Percentiles rank a stretch among this genome's conserved stretches.
phyloP scores from a whole-genome alignment of 2,797 vertebrate genomes.

The Agapornis canus region DNA sequence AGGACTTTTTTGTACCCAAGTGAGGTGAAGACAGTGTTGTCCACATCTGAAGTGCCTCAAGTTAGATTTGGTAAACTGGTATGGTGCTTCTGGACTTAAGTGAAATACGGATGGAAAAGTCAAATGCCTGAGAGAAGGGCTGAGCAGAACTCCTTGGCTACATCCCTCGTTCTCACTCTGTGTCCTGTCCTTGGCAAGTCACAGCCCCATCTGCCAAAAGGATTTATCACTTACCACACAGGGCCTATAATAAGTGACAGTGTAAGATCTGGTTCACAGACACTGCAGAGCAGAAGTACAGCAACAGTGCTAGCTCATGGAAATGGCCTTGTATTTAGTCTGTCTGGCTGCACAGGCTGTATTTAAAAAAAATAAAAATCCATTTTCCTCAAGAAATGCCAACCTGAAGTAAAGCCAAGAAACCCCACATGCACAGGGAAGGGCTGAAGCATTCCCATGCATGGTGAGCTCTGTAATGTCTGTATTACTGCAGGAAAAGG shows the following conservation, averaged over 20 bases:
- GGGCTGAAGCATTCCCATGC: neutral
- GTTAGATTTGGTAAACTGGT: neutral
- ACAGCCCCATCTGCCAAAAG: neutral
- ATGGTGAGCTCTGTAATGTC: neutral
- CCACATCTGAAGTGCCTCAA: neutral
- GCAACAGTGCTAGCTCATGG: neutral
- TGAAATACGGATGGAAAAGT: neutral
- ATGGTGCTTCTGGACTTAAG: neutral
- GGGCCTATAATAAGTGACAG: neutral
- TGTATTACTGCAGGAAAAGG: slow-evolving; percentile 81
- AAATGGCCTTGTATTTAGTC: slow-evolving; percentile 14
- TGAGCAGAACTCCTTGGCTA: slow-evolving; percentile 26
- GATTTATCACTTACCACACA: slow-evolving; percentile 16
- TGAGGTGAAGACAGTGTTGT: neutral
- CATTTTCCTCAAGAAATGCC: slow-evolving; percentile 1
- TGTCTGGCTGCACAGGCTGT: slow-evolving; percentile 30
- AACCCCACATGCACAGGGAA: neutral
- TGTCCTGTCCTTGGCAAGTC: slow-evolving; percentile 59
- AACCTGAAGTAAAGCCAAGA: neutral
- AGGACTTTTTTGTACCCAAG: neutral
- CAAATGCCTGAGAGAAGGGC: neutral
- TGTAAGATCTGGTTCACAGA: neutral
- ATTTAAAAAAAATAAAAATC: neutral
- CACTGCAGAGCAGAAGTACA: neutral
- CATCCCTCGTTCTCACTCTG: neutral